Percentiles rank a stretch among this genome's conserved stretches.
Evolutionary conservation across 2,113 vertebrate genomes (phyloP).

Genomic region (Microcebus lehilahytsara): DNA sequence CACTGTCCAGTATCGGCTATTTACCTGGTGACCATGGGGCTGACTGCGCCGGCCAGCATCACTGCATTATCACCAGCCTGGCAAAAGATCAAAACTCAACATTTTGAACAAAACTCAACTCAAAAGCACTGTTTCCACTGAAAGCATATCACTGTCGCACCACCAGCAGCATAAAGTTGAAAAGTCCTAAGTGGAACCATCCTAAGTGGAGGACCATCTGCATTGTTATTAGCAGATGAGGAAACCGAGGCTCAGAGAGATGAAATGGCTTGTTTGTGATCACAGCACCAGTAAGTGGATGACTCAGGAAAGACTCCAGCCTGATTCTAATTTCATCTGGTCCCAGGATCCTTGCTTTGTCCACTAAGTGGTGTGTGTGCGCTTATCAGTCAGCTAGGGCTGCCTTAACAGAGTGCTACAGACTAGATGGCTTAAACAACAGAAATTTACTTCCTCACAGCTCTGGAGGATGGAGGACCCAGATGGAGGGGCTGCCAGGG

Average conservation of each 20-base stretch:
- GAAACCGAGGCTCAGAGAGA: background rate
- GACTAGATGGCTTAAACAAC: background rate
- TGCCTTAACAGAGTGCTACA: background rate
- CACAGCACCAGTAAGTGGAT: background rate
- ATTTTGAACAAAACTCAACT: too few relatives aligned
- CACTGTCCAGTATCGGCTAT: background rate
- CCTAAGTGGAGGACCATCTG: background rate
- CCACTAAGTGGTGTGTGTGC: background rate
- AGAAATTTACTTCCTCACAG: background rate
- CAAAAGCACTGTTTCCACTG: background rate
- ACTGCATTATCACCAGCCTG: background rate
- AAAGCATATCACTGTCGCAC: background rate
- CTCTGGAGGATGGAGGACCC: background rate
- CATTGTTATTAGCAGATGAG: background rate
- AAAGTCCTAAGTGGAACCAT: background rate
- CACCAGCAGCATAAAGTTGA: background rate
- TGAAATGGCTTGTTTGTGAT: background rate
- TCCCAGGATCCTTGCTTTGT: background rate
- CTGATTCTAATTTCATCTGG: background rate
- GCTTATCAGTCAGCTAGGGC: too few relatives aligned
- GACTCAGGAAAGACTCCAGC: background rate
- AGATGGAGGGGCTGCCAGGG: background rate
- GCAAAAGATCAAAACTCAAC: background rate
- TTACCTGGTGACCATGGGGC: background rate
- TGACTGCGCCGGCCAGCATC: background rate